A percentile compares a stretch with the other conserved stretches of the same genome.
These are phyloP conservation scores for Catajapyx aquilonaris DNA, from an alignment of 1,140 invertebrate species.

Conservation along the genomic window DNA sequence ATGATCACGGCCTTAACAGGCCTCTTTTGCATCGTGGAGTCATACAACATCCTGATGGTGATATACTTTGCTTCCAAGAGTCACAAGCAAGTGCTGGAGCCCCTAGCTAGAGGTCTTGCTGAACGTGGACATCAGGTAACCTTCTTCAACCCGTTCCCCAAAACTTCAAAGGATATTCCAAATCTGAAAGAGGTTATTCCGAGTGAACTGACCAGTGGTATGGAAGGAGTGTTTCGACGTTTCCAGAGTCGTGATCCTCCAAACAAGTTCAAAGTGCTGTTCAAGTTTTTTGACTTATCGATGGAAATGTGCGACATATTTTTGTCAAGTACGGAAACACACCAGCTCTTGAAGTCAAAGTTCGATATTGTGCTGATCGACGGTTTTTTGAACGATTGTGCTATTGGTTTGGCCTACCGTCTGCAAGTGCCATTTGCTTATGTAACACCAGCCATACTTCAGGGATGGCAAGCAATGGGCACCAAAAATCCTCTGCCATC, in stretches of 20 bases:
- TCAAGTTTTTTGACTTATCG: neutral
- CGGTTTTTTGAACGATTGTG: conserved; percentile 22
- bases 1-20: too few species aligned
- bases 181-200: conserved; percentile 7
- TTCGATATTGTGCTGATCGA: conserved; percentile 25
- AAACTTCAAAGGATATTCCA: conserved; percentile 3
- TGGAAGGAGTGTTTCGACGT: neutral
- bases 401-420: conserved; percentile 23
- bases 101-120: conserved; percentile 11
- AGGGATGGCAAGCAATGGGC: conserved; percentile 2
- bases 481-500: neutral
- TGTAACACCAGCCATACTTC: conserved; percentile 14
- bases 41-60: too few species aligned
- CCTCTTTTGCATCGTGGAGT: too few species aligned
- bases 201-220: neutral
- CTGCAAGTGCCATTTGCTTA: conserved; percentile 20
- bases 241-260: neutral
- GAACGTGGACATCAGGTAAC: conserved; percentile 13
- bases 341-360: conserved; percentile 13
- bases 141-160: conserved; percentile 5
- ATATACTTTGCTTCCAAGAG: too few species aligned
- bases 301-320: neutral
- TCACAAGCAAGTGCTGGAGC: conserved; percentile 9
- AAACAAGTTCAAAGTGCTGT: neutral
- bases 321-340: neutral